Evolutionary conservation across 1,140 invertebrate species (phyloP).

Genomic region (Rhyacophila brunnea): DNA sequence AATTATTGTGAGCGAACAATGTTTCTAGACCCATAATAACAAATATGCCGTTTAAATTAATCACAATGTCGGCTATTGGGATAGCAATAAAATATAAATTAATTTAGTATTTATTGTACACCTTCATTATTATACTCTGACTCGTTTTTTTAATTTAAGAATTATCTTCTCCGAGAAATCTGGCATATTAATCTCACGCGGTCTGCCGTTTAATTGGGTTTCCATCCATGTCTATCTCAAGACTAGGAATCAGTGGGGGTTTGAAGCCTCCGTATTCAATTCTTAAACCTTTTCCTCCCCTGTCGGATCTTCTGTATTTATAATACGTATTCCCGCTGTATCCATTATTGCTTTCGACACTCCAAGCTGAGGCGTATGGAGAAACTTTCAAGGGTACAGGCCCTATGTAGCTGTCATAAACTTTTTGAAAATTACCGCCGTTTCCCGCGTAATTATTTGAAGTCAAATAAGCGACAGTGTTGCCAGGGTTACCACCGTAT

Average conservation of each 20-base stretch:
- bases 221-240: constrained; percentile 74
- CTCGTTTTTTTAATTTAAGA: no score
- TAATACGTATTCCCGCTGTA: constrained; percentile 32
- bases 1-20: no score
- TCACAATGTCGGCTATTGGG: no score
- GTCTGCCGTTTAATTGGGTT: constrained; percentile 52
- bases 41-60: no score
- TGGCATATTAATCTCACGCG: no score
- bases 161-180: no score
- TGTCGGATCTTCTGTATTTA: constrained; percentile 49
- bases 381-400: constrained; percentile 44
- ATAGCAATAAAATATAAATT: no score
- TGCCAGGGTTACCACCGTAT: constrained; percentile 8
- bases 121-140: no score
- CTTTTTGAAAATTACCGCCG: no score
- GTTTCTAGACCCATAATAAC: no score
- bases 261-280: constrained; percentile 80
- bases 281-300: constrained; percentile 63
- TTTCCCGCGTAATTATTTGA: neutral
- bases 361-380: constrained; percentile 5
- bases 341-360: neutral
- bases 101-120: no score
- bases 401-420: constrained; percentile 42
- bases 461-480: neutral
- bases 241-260: constrained; percentile 73